Evolutionary conservation across 2,888 invertebrate species (phyloP).

Genomic region (Cheilosia pagana): DNA sequence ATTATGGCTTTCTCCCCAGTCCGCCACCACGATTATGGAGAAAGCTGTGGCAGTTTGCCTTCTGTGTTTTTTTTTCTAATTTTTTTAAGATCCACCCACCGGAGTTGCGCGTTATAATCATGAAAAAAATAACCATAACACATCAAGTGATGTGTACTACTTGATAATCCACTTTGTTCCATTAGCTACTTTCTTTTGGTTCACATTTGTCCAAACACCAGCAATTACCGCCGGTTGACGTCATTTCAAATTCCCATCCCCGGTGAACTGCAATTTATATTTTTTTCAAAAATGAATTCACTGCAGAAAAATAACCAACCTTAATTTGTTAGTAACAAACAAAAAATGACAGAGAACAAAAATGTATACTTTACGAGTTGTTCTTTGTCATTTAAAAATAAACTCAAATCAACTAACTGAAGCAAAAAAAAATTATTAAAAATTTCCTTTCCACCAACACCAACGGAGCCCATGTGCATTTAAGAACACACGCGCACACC

Average conservation of each 20-base stretch:
- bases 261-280: slow-evolving; percentile 30
- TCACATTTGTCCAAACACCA: neutral
- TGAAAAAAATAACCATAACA: neutral
- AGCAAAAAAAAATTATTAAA: slow-evolving; percentile 8
- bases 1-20: neutral
- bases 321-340: slow-evolving; percentile 3
- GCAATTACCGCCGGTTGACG: slow-evolving; percentile 9
- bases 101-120: neutral
- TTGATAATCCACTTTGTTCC: neutral
- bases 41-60: neutral
- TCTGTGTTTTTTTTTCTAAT: too few species aligned
- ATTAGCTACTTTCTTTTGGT: neutral
- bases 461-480: slow-evolving; percentile 34
- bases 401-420: slow-evolving; percentile 33
- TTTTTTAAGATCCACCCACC: neutral
- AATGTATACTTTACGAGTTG: slow-evolving; percentile 28
- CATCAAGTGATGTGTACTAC: neutral
- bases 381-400: slow-evolving; percentile 59
- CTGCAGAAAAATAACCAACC: slow-evolving; percentile 6
- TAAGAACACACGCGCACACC: neutral
- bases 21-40: neutral
- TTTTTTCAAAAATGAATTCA: slow-evolving; percentile 1
- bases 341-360: slow-evolving; percentile 10
- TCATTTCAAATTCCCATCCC: slow-evolving; percentile 17
- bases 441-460: slow-evolving; percentile 11